Conservation (phyloP, 2,797 vertebrate genomes). For the Apogon talboti region DNA sequence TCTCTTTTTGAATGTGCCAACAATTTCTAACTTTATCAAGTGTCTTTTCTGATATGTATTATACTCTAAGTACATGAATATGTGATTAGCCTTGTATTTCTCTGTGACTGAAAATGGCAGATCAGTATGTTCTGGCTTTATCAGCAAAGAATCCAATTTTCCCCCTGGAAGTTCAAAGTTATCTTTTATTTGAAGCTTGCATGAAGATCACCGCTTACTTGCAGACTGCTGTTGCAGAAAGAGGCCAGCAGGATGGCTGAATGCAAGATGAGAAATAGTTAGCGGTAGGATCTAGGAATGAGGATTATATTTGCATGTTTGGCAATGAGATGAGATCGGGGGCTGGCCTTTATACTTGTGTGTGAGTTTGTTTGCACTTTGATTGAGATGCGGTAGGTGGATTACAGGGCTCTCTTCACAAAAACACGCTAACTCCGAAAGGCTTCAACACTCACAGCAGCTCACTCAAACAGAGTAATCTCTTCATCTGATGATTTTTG, state of each 20-base stretch:
- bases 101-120: constrained; percentile 71
- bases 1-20: background rate
- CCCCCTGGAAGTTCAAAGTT: constrained; percentile 35
- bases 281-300: constrained; percentile 36
- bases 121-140: constrained; percentile 44
- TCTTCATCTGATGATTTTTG: constrained; percentile 79
- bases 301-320: constrained; percentile 66
- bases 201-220: constrained; percentile 46
- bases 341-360: constrained; percentile 40
- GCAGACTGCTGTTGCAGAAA: constrained; percentile 35
- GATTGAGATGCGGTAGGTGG: constrained; percentile 70
- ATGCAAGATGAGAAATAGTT: constrained; percentile 36
- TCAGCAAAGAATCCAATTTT: constrained; percentile 29
- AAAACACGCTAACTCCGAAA: constrained; percentile 59
- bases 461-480: constrained; percentile 75
- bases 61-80: constrained; percentile 41
- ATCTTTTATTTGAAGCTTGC: constrained; percentile 52
- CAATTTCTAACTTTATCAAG: constrained; percentile 12
- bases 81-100: constrained; percentile 45
- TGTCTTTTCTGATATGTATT: constrained; percentile 14
- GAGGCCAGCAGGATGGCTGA: constrained; percentile 16
- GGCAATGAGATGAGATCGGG: constrained; percentile 51
- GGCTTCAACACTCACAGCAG: constrained; percentile 58
- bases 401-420: constrained; percentile 64
- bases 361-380: constrained; percentile 58